Base-by-base conservation (phyloP, 2,888 invertebrate species). In the Amblyteles armatorius region DNA sequence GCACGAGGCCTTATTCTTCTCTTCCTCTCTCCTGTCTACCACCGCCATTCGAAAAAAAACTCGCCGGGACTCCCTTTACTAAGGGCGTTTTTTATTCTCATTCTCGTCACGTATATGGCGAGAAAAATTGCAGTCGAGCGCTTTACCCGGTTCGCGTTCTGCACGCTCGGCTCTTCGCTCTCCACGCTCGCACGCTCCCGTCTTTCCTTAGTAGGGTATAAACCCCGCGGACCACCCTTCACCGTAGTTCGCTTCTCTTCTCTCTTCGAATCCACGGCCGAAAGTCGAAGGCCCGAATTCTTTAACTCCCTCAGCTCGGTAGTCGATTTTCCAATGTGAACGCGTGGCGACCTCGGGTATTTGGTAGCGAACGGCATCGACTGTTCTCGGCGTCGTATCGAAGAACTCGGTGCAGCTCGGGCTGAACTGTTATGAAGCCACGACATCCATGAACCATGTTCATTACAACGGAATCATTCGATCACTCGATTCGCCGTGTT, bases 121-220 rank as follows among this genome's bases (percentile, higher is more conserved):
- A 94, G 93, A 94, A 94, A 94, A 93, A 94, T 94, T 94, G 93
- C 93, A 93, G 93, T 91, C 91, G 92, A 93, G 93, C 94, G 93
- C 93, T 93, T 93, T 93, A 92, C 93, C 91, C 91, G 92, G 92
- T 93, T 92, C 92, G 91, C 92, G 93, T 93, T 93, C 93, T 93
- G 93, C 93, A 93, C 93, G 93, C 92, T 88, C 91, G 91, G 86
- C 89, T 90, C 89, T 79, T 71, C 81, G 74, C 85, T 82, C 79
- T 85, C 86, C 82, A 74, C 82, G 57, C 74, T 83, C 77, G 76
- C 86, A 74, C 82, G 57, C 74, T 83, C 77, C 78, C 86, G 82
- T 85, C 86, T 88, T 86, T 84, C 52, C 82, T 71, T 79, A 26
- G 57, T 71, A 78, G 77, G 82, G 69, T 69, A 63, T 73, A 72